Evolutionary conservation across 1,140 invertebrate species (phyloP).

Genomic region (Ceratina japonica): DNA sequence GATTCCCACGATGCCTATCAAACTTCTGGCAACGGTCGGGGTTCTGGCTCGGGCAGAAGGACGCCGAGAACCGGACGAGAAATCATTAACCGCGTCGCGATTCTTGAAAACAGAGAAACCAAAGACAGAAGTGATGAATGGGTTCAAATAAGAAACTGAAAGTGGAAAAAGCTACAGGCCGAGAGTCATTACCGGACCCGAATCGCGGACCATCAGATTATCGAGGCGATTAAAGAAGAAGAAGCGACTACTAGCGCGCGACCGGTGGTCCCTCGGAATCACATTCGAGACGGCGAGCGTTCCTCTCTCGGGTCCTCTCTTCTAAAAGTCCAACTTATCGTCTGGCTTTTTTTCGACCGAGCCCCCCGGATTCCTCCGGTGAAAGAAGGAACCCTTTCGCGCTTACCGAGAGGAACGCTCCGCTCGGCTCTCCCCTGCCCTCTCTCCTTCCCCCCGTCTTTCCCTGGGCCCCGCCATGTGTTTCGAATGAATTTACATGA

Average conservation of each 20-base stretch:
- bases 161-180: no score
- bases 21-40: no score
- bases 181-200: no score
- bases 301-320: conserved; percentile 12
- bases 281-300: neutral
- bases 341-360: conserved; percentile 50
- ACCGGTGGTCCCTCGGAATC: conserved; percentile 23
- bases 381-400: conserved; percentile 54
- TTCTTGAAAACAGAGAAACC: no score
- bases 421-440: conserved; percentile 7
- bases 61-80: no score
- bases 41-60: no score
- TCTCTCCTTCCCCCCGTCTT: no score
- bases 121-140: no score
- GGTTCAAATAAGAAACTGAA: no score
- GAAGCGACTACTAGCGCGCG: neutral
- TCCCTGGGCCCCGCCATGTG: conserved; percentile 59
- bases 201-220: neutral
- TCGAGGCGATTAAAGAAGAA: conserved; percentile 1
- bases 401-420: conserved; percentile 45
- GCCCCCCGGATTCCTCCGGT: conserved; percentile 51
- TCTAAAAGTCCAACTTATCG: conserved; percentile 55
- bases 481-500: conserved; percentile 71
- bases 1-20: no score
- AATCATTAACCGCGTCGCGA: no score